Base-by-base conservation (phyloP, 2,888 invertebrate species). In the Agriopis marginaria region DNA sequence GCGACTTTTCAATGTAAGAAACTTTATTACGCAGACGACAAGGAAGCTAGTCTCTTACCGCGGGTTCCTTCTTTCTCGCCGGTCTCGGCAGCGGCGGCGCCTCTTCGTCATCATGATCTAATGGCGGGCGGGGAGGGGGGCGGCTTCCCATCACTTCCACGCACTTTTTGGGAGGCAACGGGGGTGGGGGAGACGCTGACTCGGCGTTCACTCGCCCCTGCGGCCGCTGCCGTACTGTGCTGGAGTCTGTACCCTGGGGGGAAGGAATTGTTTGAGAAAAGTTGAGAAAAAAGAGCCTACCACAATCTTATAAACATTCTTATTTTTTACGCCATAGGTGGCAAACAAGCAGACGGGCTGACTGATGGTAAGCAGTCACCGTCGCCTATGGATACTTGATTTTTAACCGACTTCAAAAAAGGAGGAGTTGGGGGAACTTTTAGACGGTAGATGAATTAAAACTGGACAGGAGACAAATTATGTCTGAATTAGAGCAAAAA, bases 111-210 rank as follows among this genome's bases (percentile, higher is more conserved):
- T 87, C 88, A 56, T 81, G 95, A 1, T 93, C 94, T 75, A 95
- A 95, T 0, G 96, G 96, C 0, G 96, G 96, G 0, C 96, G 95
- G 0, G 96, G 96, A n/a, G 96, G 96, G 55, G 96, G 96, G 95
- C 84, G 80, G 7, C 72, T 71, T 0, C 72, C 55, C 7, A 72
- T 59, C 50, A 81, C 65, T 8, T 90, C 91, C 1, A 72, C 78
- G 0, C 81, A 65, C 77, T 95, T 95, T 86, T 95, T 95, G 14
- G 95, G 94, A 0, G 95, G 94, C 7, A 96, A 95, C 8, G 97
- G 94, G 0, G 97, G 97, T 0, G 97, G 97, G 90, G 97, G 77
- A 90, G 97, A 81, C 7, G 94, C 93, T 23, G 87, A 89, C 72
- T 95, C 94, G 0, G 80, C 61, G 39, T 66, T 77, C 32, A 66